phyloP scores from a whole-genome alignment of 2,888 invertebrate species.

The Pseudeuparius sepicola region DNA sequence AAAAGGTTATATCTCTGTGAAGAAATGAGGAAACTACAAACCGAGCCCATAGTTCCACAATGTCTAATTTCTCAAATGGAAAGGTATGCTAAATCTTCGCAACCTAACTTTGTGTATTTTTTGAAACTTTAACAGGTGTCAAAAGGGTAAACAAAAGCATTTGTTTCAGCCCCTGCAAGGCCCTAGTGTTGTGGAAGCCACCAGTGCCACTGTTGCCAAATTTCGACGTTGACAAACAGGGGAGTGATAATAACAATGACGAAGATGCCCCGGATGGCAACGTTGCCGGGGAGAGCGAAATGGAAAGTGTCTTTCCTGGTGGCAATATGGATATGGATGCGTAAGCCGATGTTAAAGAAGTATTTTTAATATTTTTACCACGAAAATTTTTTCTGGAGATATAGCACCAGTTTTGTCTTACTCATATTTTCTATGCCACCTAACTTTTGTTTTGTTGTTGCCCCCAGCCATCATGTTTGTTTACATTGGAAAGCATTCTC shows the following conservation, averaged over 20 bases:
- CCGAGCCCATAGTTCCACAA: constrained; percentile 58
- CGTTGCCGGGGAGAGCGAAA: constrained; percentile 25
- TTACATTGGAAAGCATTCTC: no score
- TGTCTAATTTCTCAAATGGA: constrained; percentile 53
- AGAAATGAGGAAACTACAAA: constrained; percentile 54
- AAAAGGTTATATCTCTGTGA: constrained; percentile 53
- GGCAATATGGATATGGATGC: constrained; percentile 29
- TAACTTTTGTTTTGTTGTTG: no score
- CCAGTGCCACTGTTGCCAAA: constrained; percentile 37
- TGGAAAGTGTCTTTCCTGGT: constrained; percentile 17
- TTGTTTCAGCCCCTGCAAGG: constrained; percentile 71
- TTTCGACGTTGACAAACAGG: no score
- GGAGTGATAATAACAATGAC: constrained; percentile 36
- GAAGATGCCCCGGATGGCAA: constrained; percentile 39
- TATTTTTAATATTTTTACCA: constrained; percentile 1
- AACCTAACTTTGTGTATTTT: constrained; percentile 26
- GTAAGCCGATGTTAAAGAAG: no score
- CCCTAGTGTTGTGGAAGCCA: constrained; percentile 74
- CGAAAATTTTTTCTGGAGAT: background rate
- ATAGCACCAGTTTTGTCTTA: no score
- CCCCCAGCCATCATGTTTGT: no score
- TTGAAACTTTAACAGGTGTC: no score
- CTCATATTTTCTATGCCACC: no score
- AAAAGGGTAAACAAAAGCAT: no score
- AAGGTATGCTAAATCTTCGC: no score